Conservation (phyloP, 2,888 invertebrate species). For the Drosophila tanythrix region DNA sequence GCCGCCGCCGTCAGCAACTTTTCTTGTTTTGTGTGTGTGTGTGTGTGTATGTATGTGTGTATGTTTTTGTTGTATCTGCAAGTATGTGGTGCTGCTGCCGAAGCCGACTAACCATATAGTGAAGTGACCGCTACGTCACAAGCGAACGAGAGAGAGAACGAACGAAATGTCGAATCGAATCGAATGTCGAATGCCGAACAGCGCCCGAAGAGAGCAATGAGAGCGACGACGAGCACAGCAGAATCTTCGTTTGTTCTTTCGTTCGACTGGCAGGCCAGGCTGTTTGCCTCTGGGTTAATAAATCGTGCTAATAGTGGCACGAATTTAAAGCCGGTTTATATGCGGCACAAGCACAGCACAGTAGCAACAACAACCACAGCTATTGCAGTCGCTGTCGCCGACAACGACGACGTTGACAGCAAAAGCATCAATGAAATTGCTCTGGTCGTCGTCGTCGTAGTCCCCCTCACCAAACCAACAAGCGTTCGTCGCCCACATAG, state of each 20-base stretch:
- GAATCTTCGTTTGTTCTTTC: constrained; percentile 21
- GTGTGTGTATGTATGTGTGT: background rate
- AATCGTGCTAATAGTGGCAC: constrained; percentile 81
- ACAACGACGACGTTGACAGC: constrained; percentile 20
- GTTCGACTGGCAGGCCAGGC: constrained; percentile 25
- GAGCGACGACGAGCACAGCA: background rate
- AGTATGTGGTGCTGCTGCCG: constrained; percentile 58
- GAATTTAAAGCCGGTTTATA: constrained; percentile 81
- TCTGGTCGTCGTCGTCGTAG: background rate
- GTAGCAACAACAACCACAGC: constrained; percentile 8
- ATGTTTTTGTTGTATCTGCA: constrained; percentile 64
- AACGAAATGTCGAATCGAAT: constrained; percentile 34
- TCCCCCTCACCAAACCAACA: background rate
- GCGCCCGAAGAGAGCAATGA: constrained; percentile 17
- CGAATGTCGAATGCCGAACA: constrained; percentile 17
- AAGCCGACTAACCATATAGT: constrained; percentile 24
- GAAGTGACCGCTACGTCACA: constrained; percentile 46
- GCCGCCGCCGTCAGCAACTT: constrained; percentile 15
- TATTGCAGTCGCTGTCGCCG: constrained; percentile 7
- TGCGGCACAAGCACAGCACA: constrained; percentile 25
- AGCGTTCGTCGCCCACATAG: background rate
- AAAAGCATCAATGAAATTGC: constrained; percentile 74
- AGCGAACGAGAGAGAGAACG: constrained; percentile 3
- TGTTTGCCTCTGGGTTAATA: constrained; percentile 72
- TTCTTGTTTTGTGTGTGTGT: constrained; percentile 18